These are phyloP conservation scores for Morbakka virulenta DNA, from an alignment of 30 jellyfish, hydroid and myxozoan species.

Conservation along the genomic window DNA sequence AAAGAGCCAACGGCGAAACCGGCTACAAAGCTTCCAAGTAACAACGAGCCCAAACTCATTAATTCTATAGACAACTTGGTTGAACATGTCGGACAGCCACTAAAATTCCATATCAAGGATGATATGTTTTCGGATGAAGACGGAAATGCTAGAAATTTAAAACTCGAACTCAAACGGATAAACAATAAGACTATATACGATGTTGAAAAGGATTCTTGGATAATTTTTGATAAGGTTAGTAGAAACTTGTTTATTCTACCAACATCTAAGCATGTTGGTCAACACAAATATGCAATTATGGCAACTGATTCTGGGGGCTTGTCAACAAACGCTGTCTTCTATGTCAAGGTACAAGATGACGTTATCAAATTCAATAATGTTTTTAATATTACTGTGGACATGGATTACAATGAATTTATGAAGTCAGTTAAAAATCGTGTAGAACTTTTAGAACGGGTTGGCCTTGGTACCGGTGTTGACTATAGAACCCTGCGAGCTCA, in stretches of 20 bases:
- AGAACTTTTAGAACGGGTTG: conserved; percentile 51
- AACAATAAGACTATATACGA: conserved; percentile 8
- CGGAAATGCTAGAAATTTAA: conserved; percentile 53
- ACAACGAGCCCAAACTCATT: conserved; percentile 49
- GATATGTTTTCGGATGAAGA: conserved; percentile 75
- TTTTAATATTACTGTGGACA: conserved; percentile 67
- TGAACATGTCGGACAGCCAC: conserved; percentile 44
- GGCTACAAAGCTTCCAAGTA: conserved; percentile 9
- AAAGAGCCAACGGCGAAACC: conserved; percentile 15
- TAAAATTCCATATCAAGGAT: conserved; percentile 29
- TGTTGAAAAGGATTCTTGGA: conserved; percentile 56
- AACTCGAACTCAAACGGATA: conserved; percentile 38
- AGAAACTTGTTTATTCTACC: conserved; percentile 54
- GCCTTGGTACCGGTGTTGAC: conserved; percentile 53
- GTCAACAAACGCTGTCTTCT: conserved; percentile 57
- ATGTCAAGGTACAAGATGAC: conserved; percentile 64
- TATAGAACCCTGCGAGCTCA: conserved; percentile 43
- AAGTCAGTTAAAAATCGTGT: conserved; percentile 54
- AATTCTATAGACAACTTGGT: conserved; percentile 47
- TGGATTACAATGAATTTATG: conserved; percentile 28
- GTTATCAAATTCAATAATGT: conserved; percentile 23
- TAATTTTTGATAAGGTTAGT: conserved; percentile 43
- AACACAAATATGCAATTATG: conserved; percentile 46
- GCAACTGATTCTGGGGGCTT: conserved; percentile 85
- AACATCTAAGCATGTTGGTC: conserved; percentile 26